phyloP scores from a whole-genome alignment of 2,113 vertebrate genomes.

The Jaculus jaculus region DNA sequence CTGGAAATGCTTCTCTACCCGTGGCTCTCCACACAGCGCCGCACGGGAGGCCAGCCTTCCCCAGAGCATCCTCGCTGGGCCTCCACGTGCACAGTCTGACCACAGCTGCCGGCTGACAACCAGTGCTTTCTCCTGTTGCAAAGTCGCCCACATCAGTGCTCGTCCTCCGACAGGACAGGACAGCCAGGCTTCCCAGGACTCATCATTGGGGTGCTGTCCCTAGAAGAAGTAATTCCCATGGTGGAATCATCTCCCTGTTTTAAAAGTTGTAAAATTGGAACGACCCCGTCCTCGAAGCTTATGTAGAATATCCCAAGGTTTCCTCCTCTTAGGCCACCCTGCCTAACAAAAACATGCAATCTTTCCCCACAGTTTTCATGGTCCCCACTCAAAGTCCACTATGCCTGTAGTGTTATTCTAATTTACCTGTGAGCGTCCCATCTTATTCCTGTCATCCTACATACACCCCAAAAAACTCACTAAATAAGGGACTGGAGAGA shows the following conservation, averaged over 20 bases:
- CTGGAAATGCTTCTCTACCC: too few relatives aligned
- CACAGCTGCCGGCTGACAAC: neutral
- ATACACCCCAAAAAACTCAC: neutral
- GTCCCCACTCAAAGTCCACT: neutral
- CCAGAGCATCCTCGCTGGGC: neutral
- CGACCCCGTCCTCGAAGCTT: neutral
- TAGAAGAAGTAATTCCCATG: neutral
- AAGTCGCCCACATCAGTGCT: fast-evolving
- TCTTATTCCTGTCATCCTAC: neutral
- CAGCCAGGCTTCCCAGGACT: neutral
- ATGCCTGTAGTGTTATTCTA: neutral
- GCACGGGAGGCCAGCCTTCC: neutral
- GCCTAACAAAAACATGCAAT: neutral
- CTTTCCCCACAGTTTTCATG: neutral
- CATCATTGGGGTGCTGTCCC: neutral
- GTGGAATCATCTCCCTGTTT: neutral
- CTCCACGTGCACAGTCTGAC: neutral
- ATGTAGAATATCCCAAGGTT: neutral
- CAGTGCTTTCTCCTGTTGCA: neutral
- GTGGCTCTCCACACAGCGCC: too few relatives aligned
- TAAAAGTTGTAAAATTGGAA: neutral
- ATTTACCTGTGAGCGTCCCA: neutral
- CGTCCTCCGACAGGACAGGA: neutral
- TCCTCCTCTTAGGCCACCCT: neutral
- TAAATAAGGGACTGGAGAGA: too few relatives aligned